Conservation (phyloP, 2,113 vertebrate species). For the Cyphomyrus discorhynchus region DNA sequence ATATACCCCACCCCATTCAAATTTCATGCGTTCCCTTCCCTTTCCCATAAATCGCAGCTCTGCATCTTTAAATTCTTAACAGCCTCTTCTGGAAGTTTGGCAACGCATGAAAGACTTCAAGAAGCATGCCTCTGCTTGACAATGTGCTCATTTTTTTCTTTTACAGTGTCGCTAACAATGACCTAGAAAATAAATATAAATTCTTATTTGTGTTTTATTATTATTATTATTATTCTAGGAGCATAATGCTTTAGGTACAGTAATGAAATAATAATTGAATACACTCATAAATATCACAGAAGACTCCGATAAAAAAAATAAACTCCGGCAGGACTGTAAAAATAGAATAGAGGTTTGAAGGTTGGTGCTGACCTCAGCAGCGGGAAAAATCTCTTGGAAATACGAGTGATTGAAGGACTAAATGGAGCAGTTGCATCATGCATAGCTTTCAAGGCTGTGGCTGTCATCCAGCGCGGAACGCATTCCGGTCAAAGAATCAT, state of each 20-base stretch:
- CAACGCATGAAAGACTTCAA: neutral
- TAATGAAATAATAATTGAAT: neutral
- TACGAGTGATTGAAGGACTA: neutral
- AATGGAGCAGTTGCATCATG: slow-evolving; percentile 17
- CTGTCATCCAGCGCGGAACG: neutral
- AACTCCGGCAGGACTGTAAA: neutral
- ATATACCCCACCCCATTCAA: neutral
- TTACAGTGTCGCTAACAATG: neutral
- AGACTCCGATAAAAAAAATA: neutral
- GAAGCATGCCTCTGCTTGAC: neutral
- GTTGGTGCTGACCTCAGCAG: neutral
- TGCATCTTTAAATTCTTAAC: neutral
- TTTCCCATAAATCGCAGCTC: neutral
- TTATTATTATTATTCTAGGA: neutral
- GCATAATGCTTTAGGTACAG: neutral
- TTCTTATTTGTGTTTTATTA: neutral
- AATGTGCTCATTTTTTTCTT: neutral
- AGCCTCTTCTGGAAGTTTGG: neutral
- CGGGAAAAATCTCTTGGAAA: slow-evolving; percentile 3
- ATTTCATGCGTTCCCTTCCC: neutral
- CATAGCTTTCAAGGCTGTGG: neutral
- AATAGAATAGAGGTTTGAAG: neutral
- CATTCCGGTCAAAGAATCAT: neutral
- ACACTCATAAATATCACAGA: slow-evolving; percentile 4
- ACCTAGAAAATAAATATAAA: slow-evolving; percentile 14